These are phyloP conservation scores for Erythrocercus mccallii DNA, from an alignment of 2,113 vertebrate genomes.

Conservation along the genomic window DNA sequence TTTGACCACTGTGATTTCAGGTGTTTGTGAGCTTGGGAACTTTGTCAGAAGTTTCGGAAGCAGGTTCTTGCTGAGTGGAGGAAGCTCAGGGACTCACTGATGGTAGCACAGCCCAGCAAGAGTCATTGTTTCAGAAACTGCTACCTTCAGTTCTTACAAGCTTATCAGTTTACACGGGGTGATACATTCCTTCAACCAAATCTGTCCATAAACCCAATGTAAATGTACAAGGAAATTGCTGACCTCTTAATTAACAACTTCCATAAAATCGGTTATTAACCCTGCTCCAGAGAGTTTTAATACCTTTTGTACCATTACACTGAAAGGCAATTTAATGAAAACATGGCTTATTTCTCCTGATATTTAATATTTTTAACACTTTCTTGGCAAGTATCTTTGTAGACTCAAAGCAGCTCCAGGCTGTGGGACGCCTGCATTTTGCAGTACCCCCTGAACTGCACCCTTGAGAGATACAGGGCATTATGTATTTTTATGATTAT, in stretches of 20 bases:
- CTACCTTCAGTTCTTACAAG: background rate
- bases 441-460: background rate
- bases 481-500: background rate
- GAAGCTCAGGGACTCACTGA: background rate
- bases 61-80: background rate
- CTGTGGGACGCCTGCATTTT: background rate
- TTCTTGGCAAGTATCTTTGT: background rate
- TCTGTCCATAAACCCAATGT: background rate
- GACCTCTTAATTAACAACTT: constrained; percentile 11
- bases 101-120: background rate
- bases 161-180: background rate
- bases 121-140: background rate
- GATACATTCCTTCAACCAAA: background rate
- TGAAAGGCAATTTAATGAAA: background rate
- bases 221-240: background rate
- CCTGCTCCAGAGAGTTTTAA: constrained; percentile 11
- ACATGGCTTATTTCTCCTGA: background rate
- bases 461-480: background rate
- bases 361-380: background rate
- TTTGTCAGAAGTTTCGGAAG: background rate
- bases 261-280: constrained; percentile 6
- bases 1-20: background rate
- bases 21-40: background rate
- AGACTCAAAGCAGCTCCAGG: background rate
- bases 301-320: background rate